Evolutionary conservation across 2,113 vertebrate species (phyloP), one percentile per base, ranked within the genome.

Genomic region (Nothobranchius furzeri): DNA sequence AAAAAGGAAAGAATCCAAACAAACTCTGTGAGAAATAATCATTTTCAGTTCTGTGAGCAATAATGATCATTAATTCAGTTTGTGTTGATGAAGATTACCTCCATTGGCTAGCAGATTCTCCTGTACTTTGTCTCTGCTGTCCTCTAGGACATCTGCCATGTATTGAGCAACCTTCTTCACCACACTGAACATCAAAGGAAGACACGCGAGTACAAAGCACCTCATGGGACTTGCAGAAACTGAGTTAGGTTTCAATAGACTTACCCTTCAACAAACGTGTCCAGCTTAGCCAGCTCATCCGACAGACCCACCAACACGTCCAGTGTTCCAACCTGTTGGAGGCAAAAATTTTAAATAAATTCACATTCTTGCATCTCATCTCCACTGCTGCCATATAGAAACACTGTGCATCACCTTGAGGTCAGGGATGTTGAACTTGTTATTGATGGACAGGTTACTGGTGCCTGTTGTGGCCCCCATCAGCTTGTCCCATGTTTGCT

Each of bases 161-260:
- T 99, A 99, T 72, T 98, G 98, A 59, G 97, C 96, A 53, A 99
- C 96, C 79, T 99, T 99, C 89, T 98, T 99, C 75, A 99, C 96
- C 85, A 97, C 96, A 59, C 98, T 99, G 68, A 83, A 54, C 24
- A 36, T 8, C 3, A 17, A n/a, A 46, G 68, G 30, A n/a, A 59
- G 10, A 9, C 9, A 9, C 9, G 37, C 4, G 37, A 40, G 9
- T 40, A 9, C 37, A 40, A 40, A 40, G 7, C 37, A 40, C 37
- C 14, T 49, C 4, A 45, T 14, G n/a, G 11, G 30, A 47, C 14
- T 12, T 7, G 50, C 42, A 55, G 9, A 59, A 36, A 36, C 9
- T 9, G 9, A 52, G 13, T 50, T 52, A 59, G 51, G 20, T 12
- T 66, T n/a, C 12, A 43, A 1, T 40, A 7, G 9, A 54, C 6